phyloP scores from a whole-genome alignment of 2,797 vertebrate species.

The Diplodus puntazzo region DNA sequence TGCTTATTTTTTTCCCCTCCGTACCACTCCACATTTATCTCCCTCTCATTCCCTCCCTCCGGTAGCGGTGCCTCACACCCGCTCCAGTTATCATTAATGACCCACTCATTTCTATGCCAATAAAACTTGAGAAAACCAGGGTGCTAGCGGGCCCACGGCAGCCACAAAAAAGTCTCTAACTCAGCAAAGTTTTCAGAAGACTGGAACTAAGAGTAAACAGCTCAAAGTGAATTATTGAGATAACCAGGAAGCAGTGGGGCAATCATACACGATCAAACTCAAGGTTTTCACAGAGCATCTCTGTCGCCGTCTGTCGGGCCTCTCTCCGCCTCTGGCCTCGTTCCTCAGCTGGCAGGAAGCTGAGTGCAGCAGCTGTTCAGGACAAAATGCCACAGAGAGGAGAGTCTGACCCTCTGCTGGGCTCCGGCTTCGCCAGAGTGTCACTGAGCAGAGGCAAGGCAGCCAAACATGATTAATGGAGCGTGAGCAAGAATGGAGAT shows the following conservation, averaged over 20 bases:
- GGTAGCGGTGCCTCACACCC: constrained; percentile 3
- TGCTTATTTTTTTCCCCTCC: constrained; percentile 32
- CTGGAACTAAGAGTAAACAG: constrained; percentile 21
- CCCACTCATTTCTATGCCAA: constrained; percentile 12
- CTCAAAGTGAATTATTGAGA: constrained; percentile 52
- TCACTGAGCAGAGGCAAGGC: background rate
- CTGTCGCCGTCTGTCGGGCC: constrained; percentile 15
- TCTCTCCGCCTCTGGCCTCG: constrained; percentile 20
- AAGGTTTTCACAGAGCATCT: constrained; percentile 6
- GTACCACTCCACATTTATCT: background rate
- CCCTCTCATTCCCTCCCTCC: background rate
- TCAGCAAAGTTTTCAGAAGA: background rate
- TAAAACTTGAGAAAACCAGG: background rate
- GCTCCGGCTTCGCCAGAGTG: background rate
- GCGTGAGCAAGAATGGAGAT: background rate
- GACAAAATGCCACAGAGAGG: constrained; percentile 37
- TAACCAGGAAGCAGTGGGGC: constrained; percentile 2
- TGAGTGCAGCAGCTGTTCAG: constrained; percentile 47
- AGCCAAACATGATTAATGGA: background rate
- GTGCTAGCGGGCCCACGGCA: no score
- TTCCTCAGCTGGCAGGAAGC: constrained; percentile 46
- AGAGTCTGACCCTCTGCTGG: constrained; percentile 8
- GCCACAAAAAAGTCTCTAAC: background rate
- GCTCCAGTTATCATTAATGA: constrained; percentile 37
- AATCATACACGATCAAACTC: constrained; percentile 32